Evolutionary conservation across 1,140 invertebrate species (phyloP), one percentile per base, ranked within the genome.

Genomic region (Ostrea edulis): DNA sequence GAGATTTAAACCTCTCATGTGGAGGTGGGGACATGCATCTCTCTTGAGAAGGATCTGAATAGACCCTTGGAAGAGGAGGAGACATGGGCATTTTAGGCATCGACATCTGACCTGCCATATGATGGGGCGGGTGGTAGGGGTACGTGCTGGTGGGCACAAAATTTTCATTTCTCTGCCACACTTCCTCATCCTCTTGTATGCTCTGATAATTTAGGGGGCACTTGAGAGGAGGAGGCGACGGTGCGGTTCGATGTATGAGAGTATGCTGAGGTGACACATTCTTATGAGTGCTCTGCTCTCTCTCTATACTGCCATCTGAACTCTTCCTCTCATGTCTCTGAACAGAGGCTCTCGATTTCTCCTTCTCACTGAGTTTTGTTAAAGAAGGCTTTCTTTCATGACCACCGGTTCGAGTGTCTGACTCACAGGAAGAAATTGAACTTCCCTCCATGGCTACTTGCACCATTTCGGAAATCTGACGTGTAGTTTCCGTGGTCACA

Each of bases 401-500:
- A 29, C 87, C 83, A 20, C 87, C 83, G 2, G 82, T 85, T 51
- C 88, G 83, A 14, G 62, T 44, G 12, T 86, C 84, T 82, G 87
- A 88, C 35, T 93, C 92, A 85, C 88, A 89, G 1, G 91, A 90
- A 2, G 87, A 86, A 29, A 91, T 87, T 68, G 89, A 90, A 82
- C 89, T 86, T 12, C 88, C 90, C 55, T 93, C 92, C 82, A 92
- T 90, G 12, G 92, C 89, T 7, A 91, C 89, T 89, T 93, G 92
- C 81, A 91, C 90, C 93, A 94, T 94, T 88, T 93, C 93, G 14
- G 93, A 93, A 17, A 94, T 92, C 62, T 94, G 93, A 62, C 92
- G 89, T 17, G 93, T 94, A 14, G 93, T 94, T 87, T 92, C 93
- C 1, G 93, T 94, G 29, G 93, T 94, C 0, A 94, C 91, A 5